Evolutionary conservation across 2,888 invertebrate genomes (phyloP), one percentile per base, ranked within the genome.

Genomic region (Itoplectis maculator): DNA sequence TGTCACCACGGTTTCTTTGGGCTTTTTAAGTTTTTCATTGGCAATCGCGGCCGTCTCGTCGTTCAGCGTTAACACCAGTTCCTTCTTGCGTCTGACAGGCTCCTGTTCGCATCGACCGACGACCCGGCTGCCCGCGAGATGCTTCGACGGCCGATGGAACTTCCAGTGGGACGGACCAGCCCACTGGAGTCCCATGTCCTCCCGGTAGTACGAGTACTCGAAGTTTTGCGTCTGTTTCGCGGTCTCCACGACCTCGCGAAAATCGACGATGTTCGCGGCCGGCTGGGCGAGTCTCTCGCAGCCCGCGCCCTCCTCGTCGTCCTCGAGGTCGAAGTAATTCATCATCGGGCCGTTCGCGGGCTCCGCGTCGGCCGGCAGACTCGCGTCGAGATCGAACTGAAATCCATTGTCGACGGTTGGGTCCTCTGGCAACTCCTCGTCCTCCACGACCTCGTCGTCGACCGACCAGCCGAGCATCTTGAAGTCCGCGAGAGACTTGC

Each of bases 81-180:
- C 86, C 37, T 88, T 88, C 35, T 87, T 86, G 5, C 82, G 87
- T 70, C 56, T 85, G 0, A 11, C 9, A 4, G 77, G 56, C 35
- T 81, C 81, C n/a, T 88, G 89, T 9, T 65, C 78, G 77, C 86
- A 87, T 9, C 81, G 65, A 7, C 68, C 84, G 15, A 79, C 56
- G n/a, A 84, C 45, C 72, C 54, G 75, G 23, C 81, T 84, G 0
- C 82, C 45, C 11, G 73, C 84, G 6, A 93, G 91, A 86, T 92
- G 88, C 87, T 93, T 87, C 11, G 56, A n/a, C 3, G 87, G 93
- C 86, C 94, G 94, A 89, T 94, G 95, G 56, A 96, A 94, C 87
- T 96, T 96, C 97, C 97, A 97, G 93, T 97, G 96, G 59, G 95
- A 94, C 40, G 97, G 97, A 0, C 97, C 97, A 23, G 96, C 97